Conservation (phyloP, 2,797 vertebrate genomes). For the Hybognathus amarus region DNA sequence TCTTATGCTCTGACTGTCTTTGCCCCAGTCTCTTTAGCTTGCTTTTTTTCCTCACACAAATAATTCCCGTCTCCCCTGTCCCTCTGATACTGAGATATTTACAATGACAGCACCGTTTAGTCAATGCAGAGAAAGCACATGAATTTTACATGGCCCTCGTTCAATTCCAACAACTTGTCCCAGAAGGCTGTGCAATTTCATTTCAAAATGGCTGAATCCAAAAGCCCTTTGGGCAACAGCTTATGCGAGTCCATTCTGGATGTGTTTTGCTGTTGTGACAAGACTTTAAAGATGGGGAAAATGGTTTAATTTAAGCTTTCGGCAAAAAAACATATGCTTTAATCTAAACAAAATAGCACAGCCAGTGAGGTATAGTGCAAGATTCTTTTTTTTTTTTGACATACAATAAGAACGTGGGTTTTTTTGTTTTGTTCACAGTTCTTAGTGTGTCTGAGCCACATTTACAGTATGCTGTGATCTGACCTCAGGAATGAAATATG, state of each 20-base stretch:
- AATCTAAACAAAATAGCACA: background rate
- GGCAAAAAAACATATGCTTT: slow-evolving; percentile 24
- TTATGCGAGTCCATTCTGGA: slow-evolving; percentile 22
- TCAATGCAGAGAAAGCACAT: slow-evolving; percentile 36
- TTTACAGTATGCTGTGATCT: background rate
- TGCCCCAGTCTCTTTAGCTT: background rate
- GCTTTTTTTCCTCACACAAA: background rate
- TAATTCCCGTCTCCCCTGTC: background rate
- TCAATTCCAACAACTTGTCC: slow-evolving; percentile 53
- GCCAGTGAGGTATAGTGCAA: background rate
- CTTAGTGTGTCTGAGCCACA: slow-evolving; percentile 5
- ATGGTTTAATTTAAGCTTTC: slow-evolving; percentile 48
- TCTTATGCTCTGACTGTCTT: background rate
- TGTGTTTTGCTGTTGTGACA: slow-evolving; percentile 43
- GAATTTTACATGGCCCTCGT: slow-evolving; percentile 54
- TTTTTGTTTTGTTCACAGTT: background rate
- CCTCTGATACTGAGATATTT: slow-evolving; percentile 37
- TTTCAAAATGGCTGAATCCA: slow-evolving; percentile 44
- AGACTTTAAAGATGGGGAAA: slow-evolving; percentile 49
- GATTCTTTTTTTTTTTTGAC: slow-evolving; percentile 7
- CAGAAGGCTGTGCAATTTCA: slow-evolving; percentile 41
- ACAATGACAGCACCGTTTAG: slow-evolving; percentile 18
- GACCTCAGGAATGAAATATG: slow-evolving; percentile 24
- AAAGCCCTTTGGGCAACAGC: slow-evolving; percentile 40
- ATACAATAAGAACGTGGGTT: background rate